Percentiles rank a stretch among this genome's conserved stretches.
Conservation (phyloP, 2,797 vertebrate species). For the Lemur catta region DNA sequence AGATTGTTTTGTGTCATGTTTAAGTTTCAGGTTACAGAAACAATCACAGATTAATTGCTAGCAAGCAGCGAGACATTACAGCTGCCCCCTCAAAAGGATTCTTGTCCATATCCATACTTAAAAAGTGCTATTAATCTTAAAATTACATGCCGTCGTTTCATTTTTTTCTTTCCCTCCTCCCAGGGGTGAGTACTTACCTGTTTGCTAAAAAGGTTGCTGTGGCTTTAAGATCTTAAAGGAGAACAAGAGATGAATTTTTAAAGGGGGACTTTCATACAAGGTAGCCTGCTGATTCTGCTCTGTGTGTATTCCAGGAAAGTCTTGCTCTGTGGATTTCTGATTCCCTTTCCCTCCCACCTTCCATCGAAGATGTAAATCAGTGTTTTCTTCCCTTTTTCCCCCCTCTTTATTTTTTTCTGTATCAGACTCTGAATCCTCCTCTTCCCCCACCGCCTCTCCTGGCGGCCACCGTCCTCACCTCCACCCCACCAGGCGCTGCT, state of each 20-base stretch:
- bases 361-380: constrained; percentile 1
- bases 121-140: constrained; percentile 62
- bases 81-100: constrained; percentile 65
- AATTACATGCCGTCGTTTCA: constrained; percentile 58
- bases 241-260: constrained; percentile 22
- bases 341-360: not conserved
- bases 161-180: constrained; percentile 36
- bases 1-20: constrained; percentile 67
- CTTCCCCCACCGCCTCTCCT: constrained; percentile 95
- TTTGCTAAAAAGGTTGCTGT: constrained; percentile 64
- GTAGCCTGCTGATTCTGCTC: not conserved
- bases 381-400: not conserved
- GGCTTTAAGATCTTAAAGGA: constrained; percentile 44
- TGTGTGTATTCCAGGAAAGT: not conserved
- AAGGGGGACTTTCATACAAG: not conserved
- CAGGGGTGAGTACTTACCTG: constrained; percentile 57
- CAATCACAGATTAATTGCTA: constrained; percentile 68
- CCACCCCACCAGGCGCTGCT: constrained; percentile 82
- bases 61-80: constrained; percentile 61
- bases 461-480: constrained; percentile 87
- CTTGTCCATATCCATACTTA: constrained; percentile 43
- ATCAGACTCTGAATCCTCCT: constrained; percentile 94
- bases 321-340: not conserved
- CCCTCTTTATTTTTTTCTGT: constrained; percentile 6
- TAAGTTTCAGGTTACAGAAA: constrained; percentile 76